Evolutionary conservation across 2,113 vertebrate genomes (phyloP).

Genomic region (Desmodus rotundus): DNA sequence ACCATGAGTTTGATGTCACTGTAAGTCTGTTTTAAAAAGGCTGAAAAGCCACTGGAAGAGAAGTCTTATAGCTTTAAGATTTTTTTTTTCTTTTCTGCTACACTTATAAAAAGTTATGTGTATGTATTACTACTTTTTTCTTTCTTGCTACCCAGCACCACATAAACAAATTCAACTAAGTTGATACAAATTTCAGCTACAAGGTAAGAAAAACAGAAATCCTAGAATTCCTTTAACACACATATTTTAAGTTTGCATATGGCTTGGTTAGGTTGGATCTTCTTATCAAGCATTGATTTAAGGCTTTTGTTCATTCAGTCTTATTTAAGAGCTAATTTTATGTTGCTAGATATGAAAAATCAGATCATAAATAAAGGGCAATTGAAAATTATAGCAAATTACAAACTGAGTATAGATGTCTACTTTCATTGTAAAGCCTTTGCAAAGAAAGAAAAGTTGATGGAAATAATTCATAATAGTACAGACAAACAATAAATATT

Average conservation of each 20-base stretch:
- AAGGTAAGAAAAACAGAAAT: neutral
- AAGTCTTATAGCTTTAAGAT: neutral
- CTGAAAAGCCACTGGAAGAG: neutral
- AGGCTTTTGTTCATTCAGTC: neutral
- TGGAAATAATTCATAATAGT: neutral
- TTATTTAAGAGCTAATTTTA: neutral
- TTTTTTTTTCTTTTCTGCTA: neutral
- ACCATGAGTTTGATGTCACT: neutral
- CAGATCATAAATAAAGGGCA: neutral
- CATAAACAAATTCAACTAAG: slow-evolving; percentile 11
- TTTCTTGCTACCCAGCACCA: neutral
- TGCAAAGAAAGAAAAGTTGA: neutral
- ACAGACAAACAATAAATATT: neutral
- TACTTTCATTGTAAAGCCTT: neutral
- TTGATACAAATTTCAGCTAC: neutral
- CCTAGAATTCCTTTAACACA: slow-evolving; percentile 1
- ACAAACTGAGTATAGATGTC: neutral
- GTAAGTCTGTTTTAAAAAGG: neutral
- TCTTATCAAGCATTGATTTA: neutral
- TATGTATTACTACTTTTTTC: neutral
- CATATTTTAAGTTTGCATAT: neutral
- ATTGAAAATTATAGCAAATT: neutral
- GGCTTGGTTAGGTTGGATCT: neutral
- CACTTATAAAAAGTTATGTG: neutral
- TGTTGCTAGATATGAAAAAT: slow-evolving; percentile 20